Evolutionary conservation across 1,140 invertebrate species (phyloP), one percentile per base, ranked within the genome.

Genomic region (Pogonomyrmex californicus): DNA sequence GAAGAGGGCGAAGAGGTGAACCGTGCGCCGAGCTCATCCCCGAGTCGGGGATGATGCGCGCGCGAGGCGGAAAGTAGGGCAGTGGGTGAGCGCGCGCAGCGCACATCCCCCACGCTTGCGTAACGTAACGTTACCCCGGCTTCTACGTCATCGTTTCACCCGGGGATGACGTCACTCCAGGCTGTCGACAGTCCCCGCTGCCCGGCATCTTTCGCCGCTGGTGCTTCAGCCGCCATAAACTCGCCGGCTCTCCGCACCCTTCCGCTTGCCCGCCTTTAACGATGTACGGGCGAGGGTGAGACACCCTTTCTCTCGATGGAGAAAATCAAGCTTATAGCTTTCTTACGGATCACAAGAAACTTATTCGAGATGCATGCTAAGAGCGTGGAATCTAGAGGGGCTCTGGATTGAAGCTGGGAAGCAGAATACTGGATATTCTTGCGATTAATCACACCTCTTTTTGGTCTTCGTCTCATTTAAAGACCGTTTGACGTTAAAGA

Each of bases 1-100:
- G 77, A 79, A 66, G 63, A 79, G 77, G 63, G 12, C 62, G 63
- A 81, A 81, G 77, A 81, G 76, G 60, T 71, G 65, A 82, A 51
- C 38, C 49, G 49, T 44, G 51, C 71, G 10, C 7, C 33, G 63
- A 78, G 58, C 33, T 78, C 10, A 47, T 41, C 38, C 75, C 66
- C 66, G 66, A 81, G 63, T 41, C 47, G 51, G 17, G 54, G n/a
- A 0, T 36, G 54, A 33, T 51, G 58, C 58, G 62, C 70, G 71
- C 82, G 70, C 60, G 82, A 65, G 33, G 81, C 56, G 49, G 38
- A 73, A 87, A 87, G 86, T 87, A 85, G 86, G 86, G 70, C 86
- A 87, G 86, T 85, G 71, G 86, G 81, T 85, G 63, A 87, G 81
- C 66, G 81, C 81, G 81, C 86, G 79, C 68, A 65, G 65, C 81